Evolutionary conservation across 2,888 invertebrate genomes (phyloP), one percentile per base, ranked within the genome.

Genomic region (Desoria tigrina): DNA sequence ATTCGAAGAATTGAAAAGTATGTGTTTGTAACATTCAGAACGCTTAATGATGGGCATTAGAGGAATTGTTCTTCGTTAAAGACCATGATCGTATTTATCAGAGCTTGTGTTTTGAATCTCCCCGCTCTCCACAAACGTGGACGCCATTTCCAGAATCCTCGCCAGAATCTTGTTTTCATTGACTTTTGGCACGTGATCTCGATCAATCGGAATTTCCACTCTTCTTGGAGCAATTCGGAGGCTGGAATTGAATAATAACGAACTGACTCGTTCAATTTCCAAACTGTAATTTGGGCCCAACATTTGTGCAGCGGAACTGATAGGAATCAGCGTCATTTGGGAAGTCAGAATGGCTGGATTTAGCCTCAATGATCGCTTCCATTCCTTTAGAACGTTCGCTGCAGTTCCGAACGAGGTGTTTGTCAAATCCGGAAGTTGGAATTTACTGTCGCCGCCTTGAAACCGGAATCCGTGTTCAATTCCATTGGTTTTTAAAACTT

Each of bases 401-500:
- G 39, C 39, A 11, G 9, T 16, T 16, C 16, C 9, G 16, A 39
- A 16, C 9, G 39, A 16, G 9, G 16, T 39, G 9, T 39, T 39
- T 39, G 39, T 39, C 9, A 39, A 16, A 16, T 39, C 39, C 9
- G 9, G 9, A 11, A 16, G 9, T 9, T 61, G 68, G 51, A 21
- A 59, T 9, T 51, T n/a, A 2, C 7, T 2, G 18, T 64, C 53
- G 4, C 59, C 64, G 1, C 58, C 59, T 42, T 11, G 3, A 21
- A 64, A 59, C 26, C 42, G 51, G 18, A 53, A 3, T 7, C 1
- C 2, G 42, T 62, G 37, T 0, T 42, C 6, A 14, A 23, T 18
- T n/a, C 42, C 26, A 1, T 37, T 16, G 18, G 9, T 7, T 11
- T 0, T 16, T 24, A 1, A 37, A n/a, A n/a, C n/a, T n/a, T n/a